Conservation (phyloP, 1,140 invertebrate genomes). For the Papilio glaucus region DNA sequence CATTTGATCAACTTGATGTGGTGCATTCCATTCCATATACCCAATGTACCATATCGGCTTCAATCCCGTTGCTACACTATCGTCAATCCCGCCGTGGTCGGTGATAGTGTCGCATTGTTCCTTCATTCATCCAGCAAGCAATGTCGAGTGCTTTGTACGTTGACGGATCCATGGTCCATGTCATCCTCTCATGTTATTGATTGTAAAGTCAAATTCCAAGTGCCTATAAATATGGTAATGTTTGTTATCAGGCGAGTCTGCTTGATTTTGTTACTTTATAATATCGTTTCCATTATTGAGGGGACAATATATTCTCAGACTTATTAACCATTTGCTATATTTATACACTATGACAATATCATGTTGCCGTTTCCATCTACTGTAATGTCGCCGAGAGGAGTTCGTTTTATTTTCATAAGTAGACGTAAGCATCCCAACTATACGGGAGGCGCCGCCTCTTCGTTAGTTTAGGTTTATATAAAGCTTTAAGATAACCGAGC, state of each 20-base stretch:
- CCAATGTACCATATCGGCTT: conserved; percentile 10
- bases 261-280: conserved; percentile 31
- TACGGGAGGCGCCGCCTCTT: conserved; percentile 1
- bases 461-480: conserved; percentile 13
- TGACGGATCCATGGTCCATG: not conserved
- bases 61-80: not conserved
- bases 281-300: not conserved
- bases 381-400: conserved; percentile 3
- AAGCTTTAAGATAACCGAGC: conserved; percentile 1
- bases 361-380: conserved; percentile 7
- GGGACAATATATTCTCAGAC: conserved; percentile 21
- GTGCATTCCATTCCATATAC: conserved; percentile 31
- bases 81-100: too few relatives aligned
- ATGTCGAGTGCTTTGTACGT: not conserved
- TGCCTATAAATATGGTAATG: conserved; percentile 31
- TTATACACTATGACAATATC: conserved; percentile 11
- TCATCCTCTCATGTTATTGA: not conserved
- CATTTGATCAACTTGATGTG: conserved; percentile 12
- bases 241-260: conserved; percentile 28
- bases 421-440: conserved; percentile 29
- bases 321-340: conserved; percentile 18
- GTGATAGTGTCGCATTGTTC: not conserved
- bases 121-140: not conserved
- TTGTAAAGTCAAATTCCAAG: conserved; percentile 21
- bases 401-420: conserved; percentile 20